Conservation (phyloP, 2,888 invertebrate genomes). For the Ornithoptera alexandrae region DNA sequence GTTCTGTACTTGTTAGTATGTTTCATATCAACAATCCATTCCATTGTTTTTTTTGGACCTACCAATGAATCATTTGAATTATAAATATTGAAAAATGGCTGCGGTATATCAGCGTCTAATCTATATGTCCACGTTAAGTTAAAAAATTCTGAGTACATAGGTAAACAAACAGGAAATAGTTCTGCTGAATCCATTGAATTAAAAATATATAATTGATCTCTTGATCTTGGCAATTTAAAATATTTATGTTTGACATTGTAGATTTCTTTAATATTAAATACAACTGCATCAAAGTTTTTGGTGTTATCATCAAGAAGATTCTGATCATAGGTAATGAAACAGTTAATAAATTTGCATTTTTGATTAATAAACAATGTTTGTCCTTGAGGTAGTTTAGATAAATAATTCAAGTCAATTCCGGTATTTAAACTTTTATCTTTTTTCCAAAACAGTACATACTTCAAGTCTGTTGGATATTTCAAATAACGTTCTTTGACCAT, state of each 20-base stretch:
- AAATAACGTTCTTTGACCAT: not conserved
- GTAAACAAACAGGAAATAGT: constrained; percentile 54
- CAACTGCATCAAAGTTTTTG: constrained; percentile 59
- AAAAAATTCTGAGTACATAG: constrained; percentile 59
- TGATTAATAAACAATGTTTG: constrained; percentile 58
- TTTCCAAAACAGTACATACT: constrained; percentile 66
- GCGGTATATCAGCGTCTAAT: constrained; percentile 60
- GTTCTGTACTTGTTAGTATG: constrained; percentile 38
- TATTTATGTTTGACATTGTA: constrained; percentile 40
- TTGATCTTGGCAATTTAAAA: constrained; percentile 47
- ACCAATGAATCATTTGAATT: constrained; percentile 43
- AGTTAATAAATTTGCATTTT: constrained; percentile 61
- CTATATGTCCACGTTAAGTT: constrained; percentile 73
- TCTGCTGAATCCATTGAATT: constrained; percentile 56
- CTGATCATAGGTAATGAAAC: constrained; percentile 60
- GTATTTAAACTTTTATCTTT: constrained; percentile 35
- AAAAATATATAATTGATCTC: constrained; percentile 61
- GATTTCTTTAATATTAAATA: constrained; percentile 54
- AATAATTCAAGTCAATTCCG: constrained; percentile 33
- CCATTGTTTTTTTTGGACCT: constrained; percentile 51
- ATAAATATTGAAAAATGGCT: constrained; percentile 56
- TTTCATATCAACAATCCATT: constrained; percentile 52
- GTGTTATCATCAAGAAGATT: constrained; percentile 44
- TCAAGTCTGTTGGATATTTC: constrained; percentile 58
- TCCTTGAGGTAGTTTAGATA: constrained; percentile 43